Conservation (phyloP, 2,888 invertebrate species). For the Calameuta pallipes region DNA sequence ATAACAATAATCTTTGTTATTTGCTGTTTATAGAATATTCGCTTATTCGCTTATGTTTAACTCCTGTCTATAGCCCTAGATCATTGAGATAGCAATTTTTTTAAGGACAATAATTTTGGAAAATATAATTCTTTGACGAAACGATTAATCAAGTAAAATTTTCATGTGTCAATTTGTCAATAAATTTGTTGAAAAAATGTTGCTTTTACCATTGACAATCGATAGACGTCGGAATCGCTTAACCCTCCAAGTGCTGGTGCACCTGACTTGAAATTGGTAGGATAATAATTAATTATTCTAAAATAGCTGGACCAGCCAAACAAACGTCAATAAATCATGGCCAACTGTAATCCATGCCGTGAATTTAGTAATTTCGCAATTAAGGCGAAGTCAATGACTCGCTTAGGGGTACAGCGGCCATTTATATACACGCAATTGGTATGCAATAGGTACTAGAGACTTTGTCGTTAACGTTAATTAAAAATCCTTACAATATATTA, state of each 20-base stretch:
- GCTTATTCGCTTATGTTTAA: too few species aligned
- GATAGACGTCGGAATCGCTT: background rate
- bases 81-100: too few species aligned
- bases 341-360: background rate
- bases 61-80: too few species aligned
- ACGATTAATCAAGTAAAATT: too few species aligned
- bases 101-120: too few species aligned
- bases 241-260: conserved; percentile 27
- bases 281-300: conserved; percentile 27
- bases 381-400: background rate
- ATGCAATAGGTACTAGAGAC: background rate
- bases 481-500: background rate
- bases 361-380: background rate
- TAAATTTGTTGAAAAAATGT: too few species aligned
- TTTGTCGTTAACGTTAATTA: background rate
- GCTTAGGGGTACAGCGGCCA: background rate
- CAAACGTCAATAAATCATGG: conserved; percentile 10
- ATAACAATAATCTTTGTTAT: too few species aligned
- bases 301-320: conserved; percentile 49
- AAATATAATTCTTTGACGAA: too few species aligned
- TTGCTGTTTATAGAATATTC: too few species aligned
- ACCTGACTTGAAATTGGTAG: conserved; percentile 25
- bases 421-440: background rate
- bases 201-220: too few species aligned
- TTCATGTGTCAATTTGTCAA: too few species aligned